These are phyloP conservation scores for Baryphthengus martii DNA, from an alignment of 2,113 vertebrate genomes.

Conservation along the genomic window DNA sequence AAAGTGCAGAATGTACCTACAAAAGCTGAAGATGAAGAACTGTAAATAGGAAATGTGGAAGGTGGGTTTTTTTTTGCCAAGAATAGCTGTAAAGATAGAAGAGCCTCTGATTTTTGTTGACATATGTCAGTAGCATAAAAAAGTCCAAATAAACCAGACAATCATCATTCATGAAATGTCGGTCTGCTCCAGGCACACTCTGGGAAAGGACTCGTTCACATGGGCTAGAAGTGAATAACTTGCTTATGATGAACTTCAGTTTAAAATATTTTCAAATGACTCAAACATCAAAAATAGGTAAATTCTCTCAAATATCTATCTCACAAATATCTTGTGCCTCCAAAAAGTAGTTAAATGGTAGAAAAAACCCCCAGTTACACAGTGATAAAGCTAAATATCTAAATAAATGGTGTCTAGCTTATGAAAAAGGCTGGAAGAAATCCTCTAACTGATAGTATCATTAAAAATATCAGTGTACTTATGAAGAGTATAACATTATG, in stretches of 20 bases:
- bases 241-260: background rate
- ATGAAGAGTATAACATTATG: background rate
- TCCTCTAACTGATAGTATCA: background rate
- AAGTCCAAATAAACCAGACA: conserved; percentile 14
- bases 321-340: background rate
- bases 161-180: conserved; percentile 47
- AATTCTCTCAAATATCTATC: background rate
- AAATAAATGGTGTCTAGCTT: background rate
- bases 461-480: background rate
- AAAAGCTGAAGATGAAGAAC: background rate
- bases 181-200: conserved; percentile 11
- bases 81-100: background rate
- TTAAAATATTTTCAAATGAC: background rate
- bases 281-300: background rate
- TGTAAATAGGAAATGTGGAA: background rate
- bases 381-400: background rate
- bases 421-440: background rate
- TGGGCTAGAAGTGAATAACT: background rate
- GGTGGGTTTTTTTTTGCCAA: background rate
- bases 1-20: background rate
- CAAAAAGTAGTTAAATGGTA: background rate
- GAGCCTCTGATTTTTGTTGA: conserved; percentile 40
- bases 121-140: conserved; percentile 45
- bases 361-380: background rate
- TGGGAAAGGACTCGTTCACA: background rate